A percentile compares a stretch with the other conserved stretches of the same genome.
These are phyloP conservation scores for Plectropomus leopardus DNA, from an alignment of 2,113 vertebrate genomes.

Conservation along the genomic window DNA sequence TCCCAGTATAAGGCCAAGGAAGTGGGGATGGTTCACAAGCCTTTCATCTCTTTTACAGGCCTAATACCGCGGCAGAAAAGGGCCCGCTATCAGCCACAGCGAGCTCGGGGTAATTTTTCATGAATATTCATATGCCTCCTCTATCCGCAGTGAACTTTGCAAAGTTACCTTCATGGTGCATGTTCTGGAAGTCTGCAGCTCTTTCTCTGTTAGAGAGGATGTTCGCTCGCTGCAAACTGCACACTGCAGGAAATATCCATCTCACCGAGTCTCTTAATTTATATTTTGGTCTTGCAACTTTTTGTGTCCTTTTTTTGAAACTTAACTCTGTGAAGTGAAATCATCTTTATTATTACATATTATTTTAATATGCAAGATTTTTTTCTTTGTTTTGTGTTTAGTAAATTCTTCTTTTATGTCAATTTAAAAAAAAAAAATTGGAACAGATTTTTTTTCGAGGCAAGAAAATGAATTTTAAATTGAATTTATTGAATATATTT, in stretches of 20 bases:
- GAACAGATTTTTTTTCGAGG: too few species aligned
- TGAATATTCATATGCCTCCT: slow-evolving; percentile 82
- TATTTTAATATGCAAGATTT: too few species aligned
- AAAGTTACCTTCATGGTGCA: slow-evolving; percentile 84
- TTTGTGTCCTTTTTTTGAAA: background rate
- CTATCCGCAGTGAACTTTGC: slow-evolving; percentile 76
- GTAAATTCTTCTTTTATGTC: too few species aligned
- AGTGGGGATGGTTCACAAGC: slow-evolving; percentile 74
- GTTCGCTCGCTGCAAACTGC: slow-evolving; percentile 13
- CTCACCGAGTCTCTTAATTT: background rate
- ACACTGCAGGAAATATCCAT: slow-evolving; percentile 30
- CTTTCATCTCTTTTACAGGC: slow-evolving; percentile 83
- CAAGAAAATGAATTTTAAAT: too few species aligned
- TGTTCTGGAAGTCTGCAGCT: slow-evolving; percentile 57
- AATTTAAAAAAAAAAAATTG: too few species aligned
- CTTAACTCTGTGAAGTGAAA: too few species aligned
- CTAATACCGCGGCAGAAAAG: slow-evolving; percentile 70
- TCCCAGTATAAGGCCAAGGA: slow-evolving; percentile 84
- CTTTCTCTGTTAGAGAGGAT: slow-evolving; percentile 1
- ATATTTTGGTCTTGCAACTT: background rate
- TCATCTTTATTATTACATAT: too few species aligned
- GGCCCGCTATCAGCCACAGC: slow-evolving; percentile 72
- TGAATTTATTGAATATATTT: too few species aligned
- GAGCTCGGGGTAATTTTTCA: slow-evolving; percentile 78
- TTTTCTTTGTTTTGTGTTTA: too few species aligned